phyloP scores from a whole-genome alignment of 2,888 invertebrate genomes.

The Andrena minutula region DNA sequence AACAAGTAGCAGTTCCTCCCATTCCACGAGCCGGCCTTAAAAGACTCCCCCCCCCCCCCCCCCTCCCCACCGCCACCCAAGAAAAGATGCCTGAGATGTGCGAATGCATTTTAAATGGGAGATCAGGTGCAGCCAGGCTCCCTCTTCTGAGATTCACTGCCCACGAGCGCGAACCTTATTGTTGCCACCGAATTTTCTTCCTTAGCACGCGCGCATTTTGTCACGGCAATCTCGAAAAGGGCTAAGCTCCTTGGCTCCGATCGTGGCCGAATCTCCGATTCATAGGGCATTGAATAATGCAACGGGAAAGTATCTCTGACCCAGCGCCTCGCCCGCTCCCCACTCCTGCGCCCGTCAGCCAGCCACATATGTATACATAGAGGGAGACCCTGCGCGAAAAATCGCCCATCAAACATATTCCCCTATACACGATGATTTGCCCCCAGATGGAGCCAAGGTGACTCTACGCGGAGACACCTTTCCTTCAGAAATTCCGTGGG shows the following conservation, averaged over 20 bases:
- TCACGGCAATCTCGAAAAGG: constrained; percentile 52
- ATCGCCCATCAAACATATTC: no score
- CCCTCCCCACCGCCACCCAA: background rate
- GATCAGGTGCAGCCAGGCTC: constrained; percentile 43
- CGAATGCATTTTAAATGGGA: constrained; percentile 47
- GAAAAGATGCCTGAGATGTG: background rate
- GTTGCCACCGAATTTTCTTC: constrained; percentile 52
- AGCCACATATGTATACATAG: background rate
- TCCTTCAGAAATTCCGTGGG: no score
- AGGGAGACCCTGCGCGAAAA: background rate
- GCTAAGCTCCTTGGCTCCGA: constrained; percentile 46
- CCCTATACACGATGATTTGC: no score
- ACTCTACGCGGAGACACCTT: no score
- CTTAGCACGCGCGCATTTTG: constrained; percentile 39
- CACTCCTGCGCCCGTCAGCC: background rate
- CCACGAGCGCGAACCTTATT: constrained; percentile 52
- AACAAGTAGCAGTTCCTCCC: background rate
- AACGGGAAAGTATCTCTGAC: constrained; percentile 62
- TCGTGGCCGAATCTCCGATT: constrained; percentile 72
- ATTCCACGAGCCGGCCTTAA: background rate
- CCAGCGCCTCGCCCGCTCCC: constrained; percentile 14
- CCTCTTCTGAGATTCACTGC: constrained; percentile 45
- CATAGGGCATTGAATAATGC: constrained; percentile 79
- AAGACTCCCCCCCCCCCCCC: background rate
- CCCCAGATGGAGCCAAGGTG: no score